Percentiles rank a stretch among this genome's conserved stretches.
Evolutionary conservation across 2,113 vertebrate species (phyloP).

Genomic region (Bettongia penicillata): DNA sequence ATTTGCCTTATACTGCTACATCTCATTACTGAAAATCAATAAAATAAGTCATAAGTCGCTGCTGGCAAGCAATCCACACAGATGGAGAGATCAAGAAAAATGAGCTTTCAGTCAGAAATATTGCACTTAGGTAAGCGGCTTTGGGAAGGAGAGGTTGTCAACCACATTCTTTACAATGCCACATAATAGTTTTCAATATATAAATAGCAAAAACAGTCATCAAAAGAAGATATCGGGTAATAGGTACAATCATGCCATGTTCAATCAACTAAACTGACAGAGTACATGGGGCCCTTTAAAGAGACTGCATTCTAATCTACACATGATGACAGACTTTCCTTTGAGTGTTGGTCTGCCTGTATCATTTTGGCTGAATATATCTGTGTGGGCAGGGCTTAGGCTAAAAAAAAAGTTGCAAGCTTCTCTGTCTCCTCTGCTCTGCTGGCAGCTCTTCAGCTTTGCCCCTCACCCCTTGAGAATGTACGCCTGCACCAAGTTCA

Average conservation of each 20-base stretch:
- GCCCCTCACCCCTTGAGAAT: too few species aligned
- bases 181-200: background rate
- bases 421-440: too few species aligned
- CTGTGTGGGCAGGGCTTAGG: background rate
- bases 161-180: slow-evolving; percentile 35
- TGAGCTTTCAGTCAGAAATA: slow-evolving; percentile 43
- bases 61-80: slow-evolving; percentile 50
- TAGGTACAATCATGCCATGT: background rate
- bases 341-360: background rate
- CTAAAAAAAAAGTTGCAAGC: too few species aligned
- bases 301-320: background rate
- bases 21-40: slow-evolving; percentile 70
- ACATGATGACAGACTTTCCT: background rate
- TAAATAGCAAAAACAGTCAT: slow-evolving; percentile 13
- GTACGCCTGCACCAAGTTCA: too few species aligned
- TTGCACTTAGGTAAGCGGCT: slow-evolving; percentile 23
- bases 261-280: background rate
- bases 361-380: background rate
- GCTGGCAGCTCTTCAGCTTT: too few species aligned
- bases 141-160: slow-evolving; percentile 29
- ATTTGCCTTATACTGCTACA: slow-evolving; percentile 60
- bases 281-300: background rate
- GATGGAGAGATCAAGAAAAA: slow-evolving; percentile 57
- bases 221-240: slow-evolving; percentile 14
- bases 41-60: slow-evolving; percentile 56